Percentiles rank a stretch among this genome's conserved stretches.
phyloP scores from a whole-genome alignment of 1,140 invertebrate genomes.

The Drosophila jambulina region DNA sequence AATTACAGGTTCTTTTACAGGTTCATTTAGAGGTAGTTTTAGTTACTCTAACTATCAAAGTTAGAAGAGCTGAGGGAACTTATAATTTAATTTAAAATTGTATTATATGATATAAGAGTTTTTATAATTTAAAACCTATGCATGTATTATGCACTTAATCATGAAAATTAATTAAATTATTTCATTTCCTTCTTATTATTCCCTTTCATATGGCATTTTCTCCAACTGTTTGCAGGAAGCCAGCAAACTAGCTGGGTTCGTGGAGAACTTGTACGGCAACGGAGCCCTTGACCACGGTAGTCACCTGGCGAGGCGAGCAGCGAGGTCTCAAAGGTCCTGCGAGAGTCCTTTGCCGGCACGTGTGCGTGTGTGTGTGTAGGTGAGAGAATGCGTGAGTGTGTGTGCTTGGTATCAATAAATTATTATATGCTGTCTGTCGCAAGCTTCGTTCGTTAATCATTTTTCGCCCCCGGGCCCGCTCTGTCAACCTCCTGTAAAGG shows the following conservation, averaged over 20 bases:
- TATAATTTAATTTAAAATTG: neutral
- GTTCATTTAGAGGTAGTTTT: no score
- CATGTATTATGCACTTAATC: neutral
- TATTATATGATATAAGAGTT: no score
- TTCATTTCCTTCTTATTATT: neutral
- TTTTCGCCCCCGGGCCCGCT: conserved; percentile 23
- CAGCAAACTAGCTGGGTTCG: conserved; percentile 40
- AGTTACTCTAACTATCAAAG: no score
- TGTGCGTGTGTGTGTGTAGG: conserved; percentile 2
- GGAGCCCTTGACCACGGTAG: conserved; percentile 43
- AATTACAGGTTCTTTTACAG: no score
- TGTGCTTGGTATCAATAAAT: conserved; percentile 78
- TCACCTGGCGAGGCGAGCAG: conserved; percentile 11
- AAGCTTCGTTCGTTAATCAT: conserved; percentile 75
- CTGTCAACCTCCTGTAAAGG: neutral
- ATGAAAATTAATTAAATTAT: neutral
- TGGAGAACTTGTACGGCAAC: conserved; percentile 38
- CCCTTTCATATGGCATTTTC: neutral
- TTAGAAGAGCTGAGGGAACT: no score
- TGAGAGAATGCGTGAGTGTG: conserved; percentile 38
- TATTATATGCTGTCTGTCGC: conserved; percentile 72
- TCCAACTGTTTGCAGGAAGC: conserved; percentile 30
- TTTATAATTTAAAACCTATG: no score
- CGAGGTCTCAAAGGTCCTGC: conserved; percentile 32
- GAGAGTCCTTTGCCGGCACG: conserved; percentile 23